These are phyloP conservation scores for Amphiprion clarkii DNA, from an alignment of 2,797 vertebrate genomes.

Conservation along the genomic window DNA sequence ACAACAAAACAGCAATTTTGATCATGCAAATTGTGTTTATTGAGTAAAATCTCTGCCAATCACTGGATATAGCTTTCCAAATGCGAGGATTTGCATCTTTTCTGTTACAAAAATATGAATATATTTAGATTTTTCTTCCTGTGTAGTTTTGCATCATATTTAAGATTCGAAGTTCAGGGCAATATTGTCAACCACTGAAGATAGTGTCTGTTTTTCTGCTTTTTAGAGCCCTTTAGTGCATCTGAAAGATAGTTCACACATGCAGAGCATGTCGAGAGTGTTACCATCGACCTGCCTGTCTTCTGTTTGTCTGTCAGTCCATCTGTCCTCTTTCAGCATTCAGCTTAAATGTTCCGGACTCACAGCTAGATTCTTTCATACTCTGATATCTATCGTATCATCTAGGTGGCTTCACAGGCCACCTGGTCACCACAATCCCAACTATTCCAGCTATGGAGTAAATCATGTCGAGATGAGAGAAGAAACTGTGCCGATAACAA, in stretches of 20 bases:
- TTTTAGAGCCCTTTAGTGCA: background rate
- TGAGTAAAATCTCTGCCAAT: too few relatives aligned
- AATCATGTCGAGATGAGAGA: constrained; percentile 53
- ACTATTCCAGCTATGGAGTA: constrained; percentile 72
- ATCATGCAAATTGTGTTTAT: too few relatives aligned
- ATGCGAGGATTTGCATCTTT: too few relatives aligned
- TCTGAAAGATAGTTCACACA: constrained; percentile 4
- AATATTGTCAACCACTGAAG: background rate
- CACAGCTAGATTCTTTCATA: constrained; percentile 24
- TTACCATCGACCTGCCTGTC: background rate
- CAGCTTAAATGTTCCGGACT: constrained; percentile 47
- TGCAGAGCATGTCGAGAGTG: constrained; percentile 14
- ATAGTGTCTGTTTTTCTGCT: background rate
- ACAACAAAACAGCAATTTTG: too few relatives aligned
- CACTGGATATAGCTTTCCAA: too few relatives aligned
- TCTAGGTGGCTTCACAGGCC: constrained; percentile 65
- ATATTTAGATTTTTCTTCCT: too few relatives aligned
- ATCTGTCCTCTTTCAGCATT: constrained; percentile 52
- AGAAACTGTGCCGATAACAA: constrained; percentile 38
- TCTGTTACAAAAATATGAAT: too few relatives aligned
- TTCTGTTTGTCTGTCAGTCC: constrained; percentile 27
- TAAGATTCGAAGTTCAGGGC: background rate
- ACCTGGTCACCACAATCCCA: constrained; percentile 75
- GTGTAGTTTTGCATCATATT: too few relatives aligned
- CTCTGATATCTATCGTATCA: constrained; percentile 47